Percentiles rank a stretch among this genome's conserved stretches.
phyloP scores from a whole-genome alignment of 2,113 vertebrate species.

The Ia io region DNA sequence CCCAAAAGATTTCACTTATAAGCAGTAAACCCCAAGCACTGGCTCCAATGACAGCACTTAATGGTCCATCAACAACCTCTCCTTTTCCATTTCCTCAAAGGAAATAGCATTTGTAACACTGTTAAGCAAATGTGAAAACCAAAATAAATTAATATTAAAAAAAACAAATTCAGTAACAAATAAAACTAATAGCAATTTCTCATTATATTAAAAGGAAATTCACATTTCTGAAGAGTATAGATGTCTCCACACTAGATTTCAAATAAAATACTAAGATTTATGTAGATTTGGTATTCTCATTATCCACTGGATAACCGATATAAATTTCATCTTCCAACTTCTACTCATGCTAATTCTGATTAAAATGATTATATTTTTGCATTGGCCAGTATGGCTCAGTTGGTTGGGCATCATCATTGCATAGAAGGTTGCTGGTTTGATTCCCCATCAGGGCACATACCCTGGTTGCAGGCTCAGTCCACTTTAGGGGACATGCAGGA shows the following conservation, averaged over 20 bases:
- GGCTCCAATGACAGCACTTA: not conserved
- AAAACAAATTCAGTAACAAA: not conserved
- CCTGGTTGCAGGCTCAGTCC: not conserved
- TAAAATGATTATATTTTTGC: not conserved
- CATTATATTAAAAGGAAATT: not conserved
- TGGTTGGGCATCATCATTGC: not conserved
- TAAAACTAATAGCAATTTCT: not conserved
- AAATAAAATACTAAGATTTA: not conserved
- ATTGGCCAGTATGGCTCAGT: not conserved
- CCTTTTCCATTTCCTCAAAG: not conserved
- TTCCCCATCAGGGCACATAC: not conserved
- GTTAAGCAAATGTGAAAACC: slow-evolving; percentile 38
- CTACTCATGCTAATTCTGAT: not conserved
- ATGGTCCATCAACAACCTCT: not conserved
- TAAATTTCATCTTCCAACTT: not conserved
- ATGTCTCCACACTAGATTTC: not conserved
- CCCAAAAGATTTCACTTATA: not conserved
- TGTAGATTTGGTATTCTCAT: not conserved
- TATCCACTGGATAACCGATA: not conserved
- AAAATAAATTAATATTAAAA: not conserved
- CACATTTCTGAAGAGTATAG: not conserved
- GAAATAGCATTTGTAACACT: not conserved
- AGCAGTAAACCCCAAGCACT: not conserved
- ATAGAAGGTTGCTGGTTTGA: not conserved
- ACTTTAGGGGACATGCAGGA: not conserved